Evolutionary conservation across 2,888 invertebrate genomes (phyloP).

Genomic region (Parelbella ahira): DNA sequence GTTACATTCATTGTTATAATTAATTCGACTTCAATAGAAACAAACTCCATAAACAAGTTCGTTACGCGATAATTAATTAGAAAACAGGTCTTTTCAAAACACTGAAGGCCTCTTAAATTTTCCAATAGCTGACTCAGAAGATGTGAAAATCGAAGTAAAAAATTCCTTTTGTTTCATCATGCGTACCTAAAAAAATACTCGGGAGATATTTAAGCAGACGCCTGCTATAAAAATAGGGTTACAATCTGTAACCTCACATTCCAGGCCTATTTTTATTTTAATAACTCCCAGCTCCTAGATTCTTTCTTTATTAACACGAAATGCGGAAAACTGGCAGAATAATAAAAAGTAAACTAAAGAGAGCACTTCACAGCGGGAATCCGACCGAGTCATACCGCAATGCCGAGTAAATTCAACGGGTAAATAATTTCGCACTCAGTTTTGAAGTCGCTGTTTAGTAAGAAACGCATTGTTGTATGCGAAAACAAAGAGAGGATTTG

Average conservation of each 20-base stretch:
- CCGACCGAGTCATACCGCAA: constrained; percentile 27
- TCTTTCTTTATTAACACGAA: constrained; percentile 29
- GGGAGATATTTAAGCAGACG: background rate
- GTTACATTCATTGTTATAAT: too few relatives aligned
- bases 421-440: constrained; percentile 24
- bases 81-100: too few relatives aligned
- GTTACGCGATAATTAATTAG: too few relatives aligned
- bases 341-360: constrained; percentile 28
- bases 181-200: constrained; percentile 1
- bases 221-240: constrained; percentile 15
- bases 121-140: too few relatives aligned
- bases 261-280: constrained; percentile 29
- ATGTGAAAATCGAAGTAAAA: constrained; percentile 4
- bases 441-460: constrained; percentile 11
- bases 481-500: constrained; percentile 6
- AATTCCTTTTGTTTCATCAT: constrained; percentile 7
- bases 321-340: constrained; percentile 29
- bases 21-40: too few relatives aligned
- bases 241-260: constrained; percentile 20
- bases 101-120: constrained; percentile 4
- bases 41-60: too few relatives aligned
- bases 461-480: constrained; percentile 7
- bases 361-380: constrained; percentile 27
- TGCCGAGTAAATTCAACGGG: constrained; percentile 20
- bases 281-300: constrained; percentile 27